Evolutionary conservation across 2,113 vertebrate species (phyloP).

Genomic region (Cynocephalus volans): DNA sequence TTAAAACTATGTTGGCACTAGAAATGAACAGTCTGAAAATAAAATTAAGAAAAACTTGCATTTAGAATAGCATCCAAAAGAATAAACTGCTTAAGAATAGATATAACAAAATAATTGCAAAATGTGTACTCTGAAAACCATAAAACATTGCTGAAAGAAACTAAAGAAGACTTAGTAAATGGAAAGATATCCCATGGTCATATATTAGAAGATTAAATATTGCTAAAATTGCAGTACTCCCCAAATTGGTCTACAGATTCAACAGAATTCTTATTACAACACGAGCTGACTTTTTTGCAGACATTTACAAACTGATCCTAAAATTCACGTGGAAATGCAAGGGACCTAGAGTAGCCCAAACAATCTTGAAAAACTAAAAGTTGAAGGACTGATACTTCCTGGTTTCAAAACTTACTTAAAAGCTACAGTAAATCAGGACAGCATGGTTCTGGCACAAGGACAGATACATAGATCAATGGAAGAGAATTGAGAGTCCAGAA

Average conservation of each 20-base stretch:
- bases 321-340: not conserved
- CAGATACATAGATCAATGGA: not conserved
- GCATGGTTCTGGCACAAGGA: not conserved
- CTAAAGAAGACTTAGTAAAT: not conserved
- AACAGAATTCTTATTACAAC: not conserved
- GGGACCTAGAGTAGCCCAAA: not conserved
- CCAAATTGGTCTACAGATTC: not conserved
- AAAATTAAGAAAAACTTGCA: constrained; percentile 3
- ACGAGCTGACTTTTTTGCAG: not conserved
- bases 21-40: not conserved
- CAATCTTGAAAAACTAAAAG: not conserved
- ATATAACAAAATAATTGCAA: not conserved
- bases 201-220: not conserved
- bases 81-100: not conserved
- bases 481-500: not conserved
- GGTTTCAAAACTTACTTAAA: constrained; percentile 3
- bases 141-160: not conserved
- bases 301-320: not conserved
- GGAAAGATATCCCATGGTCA: not conserved
- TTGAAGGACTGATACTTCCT: not conserved
- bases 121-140: not conserved
- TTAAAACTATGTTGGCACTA: not conserved
- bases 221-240: not conserved
- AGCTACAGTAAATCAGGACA: not conserved
- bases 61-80: not conserved